Conservation (phyloP, 1,140 invertebrate species). For the Rhysida immarginata region DNA sequence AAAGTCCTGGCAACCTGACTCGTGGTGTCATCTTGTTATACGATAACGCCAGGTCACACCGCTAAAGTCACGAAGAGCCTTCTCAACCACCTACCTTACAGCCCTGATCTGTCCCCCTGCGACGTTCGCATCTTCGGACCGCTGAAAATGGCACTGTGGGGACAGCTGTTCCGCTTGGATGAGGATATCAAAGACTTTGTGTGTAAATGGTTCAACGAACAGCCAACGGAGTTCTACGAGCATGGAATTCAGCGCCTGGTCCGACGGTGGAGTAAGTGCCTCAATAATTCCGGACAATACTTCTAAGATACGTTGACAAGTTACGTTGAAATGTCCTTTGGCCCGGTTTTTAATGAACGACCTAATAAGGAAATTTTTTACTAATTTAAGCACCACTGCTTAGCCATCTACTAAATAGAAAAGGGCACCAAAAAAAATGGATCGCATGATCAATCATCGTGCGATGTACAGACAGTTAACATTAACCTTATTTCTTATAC, state of each 20-base stretch:
- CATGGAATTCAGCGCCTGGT: background rate
- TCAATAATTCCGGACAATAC: too few species aligned
- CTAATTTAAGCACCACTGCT: too few species aligned
- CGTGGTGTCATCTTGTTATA: background rate
- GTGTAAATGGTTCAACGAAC: background rate
- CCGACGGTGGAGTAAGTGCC: background rate
- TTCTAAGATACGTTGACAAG: too few species aligned
- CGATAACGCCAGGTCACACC: background rate
- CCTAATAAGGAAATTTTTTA: too few species aligned
- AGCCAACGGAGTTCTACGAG: background rate
- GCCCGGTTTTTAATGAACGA: too few species aligned
- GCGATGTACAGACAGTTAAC: too few species aligned
- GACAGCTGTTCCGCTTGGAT: slow-evolving; percentile 3
- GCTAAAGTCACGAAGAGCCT: background rate
- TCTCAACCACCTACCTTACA: slow-evolving; percentile 9
- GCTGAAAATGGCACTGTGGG: slow-evolving; percentile 8
- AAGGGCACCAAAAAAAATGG: too few species aligned
- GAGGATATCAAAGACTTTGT: background rate
- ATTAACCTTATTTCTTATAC: too few species aligned
- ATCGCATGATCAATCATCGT: too few species aligned
- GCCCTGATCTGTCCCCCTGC: slow-evolving; percentile 10
- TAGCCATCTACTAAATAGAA: too few species aligned
- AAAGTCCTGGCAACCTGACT: slow-evolving; percentile 4
- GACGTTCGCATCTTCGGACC: slow-evolving; percentile 12
- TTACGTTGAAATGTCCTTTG: too few species aligned